These are phyloP conservation scores for Rhombomys opimus DNA, from an alignment of 2,113 vertebrate species.

Conservation along the genomic window DNA sequence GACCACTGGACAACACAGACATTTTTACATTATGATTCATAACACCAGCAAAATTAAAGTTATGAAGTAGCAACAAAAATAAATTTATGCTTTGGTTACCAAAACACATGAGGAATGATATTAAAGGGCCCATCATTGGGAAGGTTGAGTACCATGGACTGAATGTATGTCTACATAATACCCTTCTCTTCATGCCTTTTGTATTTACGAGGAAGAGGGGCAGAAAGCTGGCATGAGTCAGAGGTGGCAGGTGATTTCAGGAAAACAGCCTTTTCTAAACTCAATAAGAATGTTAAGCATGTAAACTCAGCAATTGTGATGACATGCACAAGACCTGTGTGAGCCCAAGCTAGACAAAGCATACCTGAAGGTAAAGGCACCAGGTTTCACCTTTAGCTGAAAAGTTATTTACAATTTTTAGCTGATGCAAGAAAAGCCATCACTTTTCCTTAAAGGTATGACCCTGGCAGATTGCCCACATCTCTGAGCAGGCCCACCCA, in stretches of 20 bases:
- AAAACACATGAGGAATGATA: not conserved
- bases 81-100: not conserved
- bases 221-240: too few species aligned
- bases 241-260: not conserved
- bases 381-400: not conserved
- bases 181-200: not conserved
- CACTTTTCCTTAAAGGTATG: not conserved
- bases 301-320: not conserved
- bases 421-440: not conserved
- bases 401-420: not conserved
- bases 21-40: not conserved
- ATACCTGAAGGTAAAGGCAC: not conserved
- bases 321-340: not conserved
- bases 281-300: not conserved
- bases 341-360: not conserved
- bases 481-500: not conserved
- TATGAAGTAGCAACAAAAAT: not conserved
- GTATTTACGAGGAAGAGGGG: not conserved
- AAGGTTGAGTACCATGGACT: not conserved
- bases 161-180: too few species aligned
- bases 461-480: not conserved
- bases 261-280: not conserved
- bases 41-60: not conserved
- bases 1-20: not conserved
- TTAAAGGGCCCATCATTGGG: not conserved